Conservation (phyloP, 1,140 invertebrate genomes). For the Cyclargus thomasi region DNA sequence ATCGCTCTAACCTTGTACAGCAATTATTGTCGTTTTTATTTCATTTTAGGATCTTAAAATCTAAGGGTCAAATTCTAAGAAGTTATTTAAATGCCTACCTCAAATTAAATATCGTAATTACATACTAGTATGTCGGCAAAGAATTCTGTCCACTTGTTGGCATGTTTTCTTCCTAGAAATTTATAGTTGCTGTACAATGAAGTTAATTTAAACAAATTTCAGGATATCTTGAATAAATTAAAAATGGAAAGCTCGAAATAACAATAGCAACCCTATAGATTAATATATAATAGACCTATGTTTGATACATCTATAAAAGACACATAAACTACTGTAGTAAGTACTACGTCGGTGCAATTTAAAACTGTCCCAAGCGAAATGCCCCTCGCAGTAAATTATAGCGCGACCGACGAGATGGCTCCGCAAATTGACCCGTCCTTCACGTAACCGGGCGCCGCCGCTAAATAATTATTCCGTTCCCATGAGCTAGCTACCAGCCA, state of each 20-base stretch:
- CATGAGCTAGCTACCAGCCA: slow-evolving; percentile 70
- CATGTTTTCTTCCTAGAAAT: no score
- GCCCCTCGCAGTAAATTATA: slow-evolving; percentile 35
- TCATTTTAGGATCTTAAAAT: neutral
- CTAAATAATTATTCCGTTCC: slow-evolving; percentile 68
- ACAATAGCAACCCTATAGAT: no score
- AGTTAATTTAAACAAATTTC: no score
- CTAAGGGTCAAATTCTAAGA: neutral
- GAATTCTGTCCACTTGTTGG: no score
- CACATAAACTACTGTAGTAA: neutral
- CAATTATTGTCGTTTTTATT: slow-evolving; percentile 21
- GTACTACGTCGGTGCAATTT: neutral
- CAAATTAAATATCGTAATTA: no score
- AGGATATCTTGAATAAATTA: no score
- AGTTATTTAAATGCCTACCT: neutral
- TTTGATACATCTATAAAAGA: neutral
- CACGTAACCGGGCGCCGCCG: slow-evolving; percentile 51
- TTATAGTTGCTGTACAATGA: no score
- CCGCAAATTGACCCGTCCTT: slow-evolving; percentile 72
- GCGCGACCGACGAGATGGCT: slow-evolving; percentile 49
- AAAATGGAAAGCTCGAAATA: no score
- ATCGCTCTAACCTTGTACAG: slow-evolving; percentile 40
- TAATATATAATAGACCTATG: no score
- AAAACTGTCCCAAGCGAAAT: slow-evolving; percentile 22
- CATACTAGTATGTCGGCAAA: no score